These are phyloP conservation scores for Musca domestica DNA, from an alignment of 1,140 invertebrate genomes.

Conservation along the genomic window DNA sequence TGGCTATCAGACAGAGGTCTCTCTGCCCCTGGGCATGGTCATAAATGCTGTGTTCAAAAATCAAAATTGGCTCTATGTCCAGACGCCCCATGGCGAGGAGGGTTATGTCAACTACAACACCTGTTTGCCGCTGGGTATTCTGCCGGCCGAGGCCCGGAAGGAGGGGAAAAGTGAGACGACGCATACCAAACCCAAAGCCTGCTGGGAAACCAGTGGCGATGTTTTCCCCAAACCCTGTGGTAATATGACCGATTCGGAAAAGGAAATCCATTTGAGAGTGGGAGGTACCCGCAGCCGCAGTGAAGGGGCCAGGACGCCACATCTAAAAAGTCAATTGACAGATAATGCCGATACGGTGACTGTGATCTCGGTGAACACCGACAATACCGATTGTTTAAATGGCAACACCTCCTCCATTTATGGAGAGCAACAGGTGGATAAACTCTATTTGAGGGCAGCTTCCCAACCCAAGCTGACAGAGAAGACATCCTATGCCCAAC, in stretches of 20 bases:
- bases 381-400: conserved; percentile 12
- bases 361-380: conserved; percentile 1
- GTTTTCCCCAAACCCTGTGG: conserved; percentile 72
- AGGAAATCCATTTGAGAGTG: conserved; percentile 57
- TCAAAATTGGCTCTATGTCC: conserved; percentile 77
- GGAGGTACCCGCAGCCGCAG: conserved; percentile 59
- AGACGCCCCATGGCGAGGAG: conserved; percentile 75
- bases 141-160: conserved; percentile 53
- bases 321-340: conserved; percentile 44
- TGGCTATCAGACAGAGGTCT: conserved; percentile 67
- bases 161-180: neutral
- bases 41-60: conserved; percentile 83
- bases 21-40: conserved; percentile 74
- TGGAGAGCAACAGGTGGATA: conserved; percentile 62
- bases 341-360: conserved; percentile 52
- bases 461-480: conserved; percentile 49
- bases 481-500: conserved; percentile 47
- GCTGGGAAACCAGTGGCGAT: conserved; percentile 77
- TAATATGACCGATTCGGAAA: conserved; percentile 72
- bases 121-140: conserved; percentile 71
- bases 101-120: conserved; percentile 74
- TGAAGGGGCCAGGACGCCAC: conserved; percentile 56
- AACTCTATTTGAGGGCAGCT: conserved; percentile 60
- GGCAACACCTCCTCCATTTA: conserved; percentile 23
- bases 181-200: conserved; percentile 57